Percentiles rank a stretch among this genome's conserved stretches.
These are phyloP conservation scores for Lanistes nyassanus DNA, from an alignment of 1,140 invertebrate species.

Conservation along the genomic window DNA sequence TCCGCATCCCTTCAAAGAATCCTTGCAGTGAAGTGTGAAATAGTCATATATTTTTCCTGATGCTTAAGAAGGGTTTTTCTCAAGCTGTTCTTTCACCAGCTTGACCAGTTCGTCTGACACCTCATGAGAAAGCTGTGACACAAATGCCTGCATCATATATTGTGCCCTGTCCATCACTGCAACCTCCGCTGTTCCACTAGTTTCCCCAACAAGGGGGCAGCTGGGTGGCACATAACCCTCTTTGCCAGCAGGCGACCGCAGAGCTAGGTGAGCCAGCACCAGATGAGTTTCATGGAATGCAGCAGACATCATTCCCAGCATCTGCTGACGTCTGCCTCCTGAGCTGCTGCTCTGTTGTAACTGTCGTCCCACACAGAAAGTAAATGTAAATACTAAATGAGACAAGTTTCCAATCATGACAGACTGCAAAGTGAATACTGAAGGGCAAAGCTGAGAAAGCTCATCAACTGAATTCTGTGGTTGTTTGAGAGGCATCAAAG, in stretches of 20 bases:
- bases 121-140: slow-evolving; percentile 30
- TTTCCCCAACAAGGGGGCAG: slow-evolving; percentile 23
- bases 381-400: background rate
- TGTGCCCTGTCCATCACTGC: slow-evolving; percentile 22
- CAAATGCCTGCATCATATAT: slow-evolving; percentile 33
- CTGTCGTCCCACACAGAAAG: background rate
- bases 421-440: background rate
- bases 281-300: slow-evolving; percentile 32
- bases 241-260: slow-evolving; percentile 22
- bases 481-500: too few species aligned
- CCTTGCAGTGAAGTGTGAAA: too few species aligned
- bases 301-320: slow-evolving; percentile 25
- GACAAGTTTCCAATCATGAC: background rate
- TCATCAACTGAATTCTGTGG: too few species aligned
- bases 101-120: slow-evolving; percentile 30
- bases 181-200: slow-evolving; percentile 4
- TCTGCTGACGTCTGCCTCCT: slow-evolving; percentile 18
- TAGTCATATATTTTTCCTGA: too few species aligned
- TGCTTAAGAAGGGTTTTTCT: slow-evolving; percentile 6
- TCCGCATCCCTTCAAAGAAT: too few species aligned
- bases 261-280: slow-evolving; percentile 28
- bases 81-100: slow-evolving; percentile 27
- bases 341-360: slow-evolving; percentile 9
- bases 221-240: background rate
- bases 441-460: too few species aligned